These are phyloP conservation scores for Mesorhabditis belari DNA, from an alignment of 2,888 invertebrate genomes.

Conservation along the genomic window DNA sequence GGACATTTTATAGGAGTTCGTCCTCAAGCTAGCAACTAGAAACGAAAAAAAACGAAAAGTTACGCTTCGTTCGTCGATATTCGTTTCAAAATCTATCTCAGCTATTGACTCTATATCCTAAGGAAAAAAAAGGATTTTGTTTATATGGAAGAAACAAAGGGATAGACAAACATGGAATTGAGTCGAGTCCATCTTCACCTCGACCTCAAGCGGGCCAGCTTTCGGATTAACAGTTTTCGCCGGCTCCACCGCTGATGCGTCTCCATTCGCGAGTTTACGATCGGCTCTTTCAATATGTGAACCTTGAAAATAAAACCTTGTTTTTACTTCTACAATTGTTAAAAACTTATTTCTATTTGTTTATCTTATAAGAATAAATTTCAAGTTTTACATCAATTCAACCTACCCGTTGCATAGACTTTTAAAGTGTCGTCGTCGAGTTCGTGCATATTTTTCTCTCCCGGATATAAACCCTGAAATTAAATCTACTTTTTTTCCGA, in stretches of 20 bases:
- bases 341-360: conserved; percentile 3
- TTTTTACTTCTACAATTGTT: neutral
- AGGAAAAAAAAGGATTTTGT: too few relatives aligned
- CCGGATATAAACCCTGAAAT: too few relatives aligned
- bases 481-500: too few relatives aligned
- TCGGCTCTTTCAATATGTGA: conserved; percentile 45
- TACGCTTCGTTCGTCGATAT: too few relatives aligned
- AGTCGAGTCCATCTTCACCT: conserved; percentile 19
- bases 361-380: neutral
- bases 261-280: conserved; percentile 20
- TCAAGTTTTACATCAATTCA: neutral
- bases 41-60: too few relatives aligned
- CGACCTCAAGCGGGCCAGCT: conserved; percentile 17
- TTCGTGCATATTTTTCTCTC: conserved; percentile 6
- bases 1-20: too few relatives aligned
- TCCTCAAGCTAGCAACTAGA: too few relatives aligned
- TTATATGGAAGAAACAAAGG: too few relatives aligned
- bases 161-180: conserved; percentile 22
- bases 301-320: conserved; percentile 11
- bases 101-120: too few relatives aligned
- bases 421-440: conserved; percentile 26
- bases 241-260: conserved; percentile 28
- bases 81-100: too few relatives aligned
- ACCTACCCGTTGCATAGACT: conserved; percentile 39
- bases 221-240: conserved; percentile 29